Evolutionary conservation across 2,888 invertebrate species (phyloP), one percentile per base, ranked within the genome.

Genomic region (Trilocha varians): DNA sequence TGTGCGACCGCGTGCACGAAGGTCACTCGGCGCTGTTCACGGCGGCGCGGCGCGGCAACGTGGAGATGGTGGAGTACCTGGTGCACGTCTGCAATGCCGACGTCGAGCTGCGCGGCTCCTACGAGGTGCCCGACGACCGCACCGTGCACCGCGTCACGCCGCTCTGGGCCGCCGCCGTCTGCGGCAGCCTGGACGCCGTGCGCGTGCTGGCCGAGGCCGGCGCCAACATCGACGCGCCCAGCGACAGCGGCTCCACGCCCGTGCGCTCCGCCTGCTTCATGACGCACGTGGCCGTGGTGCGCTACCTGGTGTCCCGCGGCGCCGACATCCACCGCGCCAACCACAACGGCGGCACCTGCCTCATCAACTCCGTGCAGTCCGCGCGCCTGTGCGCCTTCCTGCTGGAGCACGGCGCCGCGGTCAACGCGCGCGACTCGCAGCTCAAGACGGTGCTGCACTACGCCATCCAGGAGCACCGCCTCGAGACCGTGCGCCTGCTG

Each of bases 241-340:
- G 94, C 1, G 96, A 96, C 80, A 91, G 93, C 16, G 95, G 96
- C 47, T 96, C 95, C 8, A 94, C 95, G 40, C 94, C 96, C 8
- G 94, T 96, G 43, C 89, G 97, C 56, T 95, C 95, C 44, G 96
- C 97, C 9, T 97, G 97, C 77, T 97, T 95, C 78, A 95, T 96
- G 96, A 93, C 95, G 46, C 93, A 95, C 78, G 78, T 91, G 46
- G 93, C 93, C 62, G 92, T 78, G 68, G 95, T 95, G 42, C 88
- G 90, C 53, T 91, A 89, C 73, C 86, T 95, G 53, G 91, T 93
- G 38, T 88, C 89, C 65, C 89, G 91, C 68, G 94, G 94, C 47
- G 95, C 95, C n/a, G 92, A 95, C 75, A 91, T 95, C 53, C 89
- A 91, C 57, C 90, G 90, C 54, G 90, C 96, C 4, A 97, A 97